Evolutionary conservation across 2,797 vertebrate genomes (phyloP), one percentile per base, ranked within the genome.

Genomic region (Sebastes cheni): DNA sequence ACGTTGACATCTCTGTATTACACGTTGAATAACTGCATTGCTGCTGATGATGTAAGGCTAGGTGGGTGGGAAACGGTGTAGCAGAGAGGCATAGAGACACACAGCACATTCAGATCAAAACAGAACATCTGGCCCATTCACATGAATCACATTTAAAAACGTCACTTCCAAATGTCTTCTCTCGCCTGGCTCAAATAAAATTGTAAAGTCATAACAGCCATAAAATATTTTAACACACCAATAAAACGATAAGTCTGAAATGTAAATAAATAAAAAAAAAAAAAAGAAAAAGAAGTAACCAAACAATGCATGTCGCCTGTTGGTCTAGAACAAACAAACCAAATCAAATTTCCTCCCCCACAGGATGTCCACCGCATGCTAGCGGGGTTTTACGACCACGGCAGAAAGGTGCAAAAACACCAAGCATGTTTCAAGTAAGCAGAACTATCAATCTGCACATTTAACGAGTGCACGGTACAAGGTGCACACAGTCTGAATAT

Each of bases 301-400:
- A 83, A 89, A 89, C 62, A 81, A 81, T 72, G 64, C 65, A 80
- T 73, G 82, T 82, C n/a, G 55, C 60, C 55, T 80, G 69, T 90
- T 34, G 13, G 81, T 82, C 75, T 85, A 83, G 77, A 88, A 86
- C 77, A 92, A 92, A 91, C 79, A 92, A 90, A 90, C 68, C 64
- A 87, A 91, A 91, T 90, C 82, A 79, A 52, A 94, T 92, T 89
- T 92, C 88, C 84, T 92, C 89, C 87, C 84, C 78, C 65, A 87
- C 89, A 92, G 87, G 85, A 92, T 86, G 86, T 90, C 89, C 89
- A 88, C 77, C 36, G 12, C 78, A 83, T 79, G 70, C 79, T 60
- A 34, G 77, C 80, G 69, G 52, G 23, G 79, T 85, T 84, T 91
- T 78, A 87, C 46, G 25, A 77, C 89, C 75, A 68, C 4, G 20